A percentile compares a stretch with the other conserved stretches of the same genome.
phyloP scores from a whole-genome alignment of 2,113 vertebrate species.

The Urocolius indicus region DNA sequence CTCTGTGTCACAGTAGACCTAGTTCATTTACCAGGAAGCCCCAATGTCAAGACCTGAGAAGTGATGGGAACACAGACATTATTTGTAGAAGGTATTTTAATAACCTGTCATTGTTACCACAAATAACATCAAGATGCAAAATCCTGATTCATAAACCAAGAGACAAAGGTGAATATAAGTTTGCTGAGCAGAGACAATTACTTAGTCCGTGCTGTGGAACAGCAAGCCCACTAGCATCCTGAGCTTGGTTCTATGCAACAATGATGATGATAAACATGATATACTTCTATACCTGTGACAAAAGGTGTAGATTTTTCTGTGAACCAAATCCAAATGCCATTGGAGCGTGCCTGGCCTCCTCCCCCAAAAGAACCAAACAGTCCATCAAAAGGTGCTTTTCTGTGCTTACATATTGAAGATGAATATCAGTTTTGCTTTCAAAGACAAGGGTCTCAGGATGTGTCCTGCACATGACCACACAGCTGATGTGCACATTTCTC shows the following conservation, averaged over 20 bases:
- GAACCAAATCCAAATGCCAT: neutral
- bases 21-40: neutral
- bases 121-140: constrained; percentile 8
- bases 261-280: neutral
- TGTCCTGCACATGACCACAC: neutral
- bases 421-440: neutral
- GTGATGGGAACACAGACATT: neutral
- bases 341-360: too few species aligned
- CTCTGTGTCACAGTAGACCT: neutral
- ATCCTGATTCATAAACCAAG: neutral
- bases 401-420: neutral
- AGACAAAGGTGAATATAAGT: neutral
- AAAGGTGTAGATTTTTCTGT: neutral
- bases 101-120: neutral
- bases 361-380: neutral
- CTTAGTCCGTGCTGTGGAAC: neutral
- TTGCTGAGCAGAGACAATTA: neutral
- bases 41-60: neutral
- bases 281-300: neutral
- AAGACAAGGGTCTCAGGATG: neutral
- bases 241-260: neutral
- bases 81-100: neutral
- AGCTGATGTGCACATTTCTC: neutral
- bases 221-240: neutral
- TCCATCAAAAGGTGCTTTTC: neutral